phyloP scores from a whole-genome alignment of 2,888 invertebrate genomes.

The Zygogramma bicolorata region DNA sequence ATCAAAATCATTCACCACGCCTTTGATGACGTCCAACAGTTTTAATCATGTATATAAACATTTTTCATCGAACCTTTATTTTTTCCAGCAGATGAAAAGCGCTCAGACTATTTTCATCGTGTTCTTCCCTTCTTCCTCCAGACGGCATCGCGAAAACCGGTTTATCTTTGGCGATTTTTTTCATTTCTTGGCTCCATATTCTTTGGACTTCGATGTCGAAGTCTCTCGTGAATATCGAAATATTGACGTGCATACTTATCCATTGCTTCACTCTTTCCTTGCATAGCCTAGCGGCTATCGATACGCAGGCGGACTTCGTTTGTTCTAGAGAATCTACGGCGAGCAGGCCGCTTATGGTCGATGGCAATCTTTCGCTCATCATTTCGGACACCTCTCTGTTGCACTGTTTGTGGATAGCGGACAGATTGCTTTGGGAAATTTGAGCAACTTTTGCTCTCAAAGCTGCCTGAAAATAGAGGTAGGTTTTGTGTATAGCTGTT shows the following conservation, averaged over 20 bases:
- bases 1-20: too few species aligned
- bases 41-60: slow-evolving; percentile 6
- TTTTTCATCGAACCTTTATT: slow-evolving; percentile 52
- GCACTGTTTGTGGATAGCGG: slow-evolving; percentile 40
- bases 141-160: slow-evolving; percentile 53
- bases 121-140: slow-evolving; percentile 50
- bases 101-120: slow-evolving; percentile 54
- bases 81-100: slow-evolving; percentile 56
- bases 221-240: slow-evolving; percentile 62
- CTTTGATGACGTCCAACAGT: too few species aligned
- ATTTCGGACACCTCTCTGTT: slow-evolving; percentile 51
- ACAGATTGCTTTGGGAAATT: slow-evolving; percentile 39
- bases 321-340: slow-evolving; percentile 68
- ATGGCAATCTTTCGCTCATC: slow-evolving; percentile 51
- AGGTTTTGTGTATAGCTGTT: slow-evolving; percentile 6
- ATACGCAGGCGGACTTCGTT: slow-evolving; percentile 68
- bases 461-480: slow-evolving; percentile 31
- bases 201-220: slow-evolving; percentile 54
- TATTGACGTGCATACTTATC: slow-evolving; percentile 68
- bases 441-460: slow-evolving; percentile 41
- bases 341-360: slow-evolving; percentile 66
- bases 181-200: slow-evolving; percentile 21
- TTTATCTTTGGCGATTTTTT: slow-evolving; percentile 39
- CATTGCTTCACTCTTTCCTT: slow-evolving; percentile 70
- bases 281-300: slow-evolving; percentile 69